Conservation (phyloP, 1,140 invertebrate genomes). For the Papilio dardanus region DNA sequence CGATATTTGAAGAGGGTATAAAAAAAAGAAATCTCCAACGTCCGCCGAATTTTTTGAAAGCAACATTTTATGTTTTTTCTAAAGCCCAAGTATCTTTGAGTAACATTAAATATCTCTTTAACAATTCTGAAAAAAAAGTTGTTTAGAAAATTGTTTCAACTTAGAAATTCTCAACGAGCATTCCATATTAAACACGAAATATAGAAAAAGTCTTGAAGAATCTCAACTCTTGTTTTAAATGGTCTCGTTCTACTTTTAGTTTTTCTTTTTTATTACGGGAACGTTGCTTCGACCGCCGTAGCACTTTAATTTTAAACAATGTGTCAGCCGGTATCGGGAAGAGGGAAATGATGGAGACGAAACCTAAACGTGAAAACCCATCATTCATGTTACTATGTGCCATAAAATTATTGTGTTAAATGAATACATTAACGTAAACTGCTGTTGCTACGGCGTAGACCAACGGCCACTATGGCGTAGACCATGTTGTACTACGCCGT, state of each 20-base stretch:
- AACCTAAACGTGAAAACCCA: neutral
- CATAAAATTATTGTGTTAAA: neutral
- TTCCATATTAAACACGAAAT: conserved; percentile 48
- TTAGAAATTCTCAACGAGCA: conserved; percentile 43
- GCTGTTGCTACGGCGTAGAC: neutral
- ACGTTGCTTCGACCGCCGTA: conserved; percentile 44
- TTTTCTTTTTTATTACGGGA: conserved; percentile 47
- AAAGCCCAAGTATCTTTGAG: conserved; percentile 6
- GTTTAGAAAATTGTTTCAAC: conserved; percentile 43
- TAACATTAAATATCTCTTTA: conserved; percentile 27
- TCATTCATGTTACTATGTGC: neutral
- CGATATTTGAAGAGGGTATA: conserved; percentile 18
- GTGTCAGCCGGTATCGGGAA: conserved; percentile 16
- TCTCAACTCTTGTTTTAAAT: conserved; percentile 52
- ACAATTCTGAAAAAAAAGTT: conserved; percentile 29
- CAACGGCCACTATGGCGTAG: neutral
- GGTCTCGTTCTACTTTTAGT: conserved; percentile 57
- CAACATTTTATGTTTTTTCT: neutral
- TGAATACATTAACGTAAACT: neutral
- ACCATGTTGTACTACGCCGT: neutral
- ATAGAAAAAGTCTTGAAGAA: conserved; percentile 45
- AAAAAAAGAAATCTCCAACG: neutral
- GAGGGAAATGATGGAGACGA: conserved; percentile 6
- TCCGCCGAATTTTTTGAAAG: neutral
- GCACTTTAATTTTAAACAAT: conserved; percentile 56